Conservation (phyloP, 2,113 vertebrate genomes). For the Dascyllus trimaculatus region DNA sequence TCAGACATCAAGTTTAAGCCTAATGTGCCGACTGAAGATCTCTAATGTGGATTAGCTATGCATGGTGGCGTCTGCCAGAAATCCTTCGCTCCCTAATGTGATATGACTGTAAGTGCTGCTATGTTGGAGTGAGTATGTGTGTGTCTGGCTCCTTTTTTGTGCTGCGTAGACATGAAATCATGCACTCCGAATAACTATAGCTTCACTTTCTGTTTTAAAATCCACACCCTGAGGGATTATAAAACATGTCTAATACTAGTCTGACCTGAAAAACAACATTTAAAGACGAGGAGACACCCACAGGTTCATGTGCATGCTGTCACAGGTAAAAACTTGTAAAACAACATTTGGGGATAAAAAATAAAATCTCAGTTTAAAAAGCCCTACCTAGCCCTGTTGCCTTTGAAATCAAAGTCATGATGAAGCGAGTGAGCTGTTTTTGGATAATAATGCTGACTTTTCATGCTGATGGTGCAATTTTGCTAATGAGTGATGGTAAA, state of each 20-base stretch:
- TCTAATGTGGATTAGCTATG: conserved; percentile 75
- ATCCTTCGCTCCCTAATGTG: conserved; percentile 48
- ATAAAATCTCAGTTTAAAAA: neutral
- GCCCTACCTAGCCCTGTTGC: neutral
- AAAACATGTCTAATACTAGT: conserved; percentile 4
- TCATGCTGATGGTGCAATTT: conserved; percentile 49
- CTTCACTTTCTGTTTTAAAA: conserved; percentile 36
- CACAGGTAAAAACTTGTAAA: too few species aligned
- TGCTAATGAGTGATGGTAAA: conserved; percentile 50
- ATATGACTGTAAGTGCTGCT: conserved; percentile 49
- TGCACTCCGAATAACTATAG: conserved; percentile 29
- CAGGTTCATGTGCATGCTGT: neutral
- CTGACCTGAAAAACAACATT: conserved; percentile 48
- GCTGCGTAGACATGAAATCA: conserved; percentile 21
- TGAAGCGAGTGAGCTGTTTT: conserved; percentile 5
- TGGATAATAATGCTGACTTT: conserved; percentile 28
- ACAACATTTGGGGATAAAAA: neutral
- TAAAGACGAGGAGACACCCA: conserved; percentile 7
- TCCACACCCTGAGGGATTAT: conserved; percentile 6
- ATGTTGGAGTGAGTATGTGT: conserved; percentile 23
- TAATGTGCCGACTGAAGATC: conserved; percentile 58
- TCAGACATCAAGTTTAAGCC: conserved; percentile 51
- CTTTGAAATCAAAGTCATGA: conserved; percentile 40
- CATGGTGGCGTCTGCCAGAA: conserved; percentile 56
- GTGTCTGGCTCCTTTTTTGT: conserved; percentile 20